These are phyloP conservation scores for Apamea crenata DNA, from an alignment of 2,888 invertebrate species.

Conservation along the genomic window DNA sequence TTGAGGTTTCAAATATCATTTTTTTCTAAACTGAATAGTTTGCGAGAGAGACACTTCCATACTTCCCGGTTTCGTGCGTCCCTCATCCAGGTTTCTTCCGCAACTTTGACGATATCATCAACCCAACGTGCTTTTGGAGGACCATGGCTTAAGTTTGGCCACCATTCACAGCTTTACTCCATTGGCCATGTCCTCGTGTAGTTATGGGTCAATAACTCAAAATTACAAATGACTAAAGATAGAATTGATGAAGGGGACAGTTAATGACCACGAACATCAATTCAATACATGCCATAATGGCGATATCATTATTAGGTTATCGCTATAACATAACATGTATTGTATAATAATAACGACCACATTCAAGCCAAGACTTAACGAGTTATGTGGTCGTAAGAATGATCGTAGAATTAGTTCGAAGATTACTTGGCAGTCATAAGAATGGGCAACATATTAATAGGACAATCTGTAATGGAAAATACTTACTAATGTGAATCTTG, in stretches of 20 bases:
- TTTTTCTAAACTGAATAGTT: too few species aligned
- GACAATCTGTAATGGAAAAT: neutral
- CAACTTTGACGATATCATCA: too few species aligned
- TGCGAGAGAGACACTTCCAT: too few species aligned
- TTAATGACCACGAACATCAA: constrained; percentile 24
- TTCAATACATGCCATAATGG: constrained; percentile 32
- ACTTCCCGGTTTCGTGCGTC: too few species aligned
- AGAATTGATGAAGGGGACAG: constrained; percentile 20
- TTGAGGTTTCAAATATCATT: too few species aligned
- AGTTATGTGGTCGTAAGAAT: constrained; percentile 12
- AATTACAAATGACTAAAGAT: constrained; percentile 14
- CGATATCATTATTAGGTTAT: constrained; percentile 4
- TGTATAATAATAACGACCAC: constrained; percentile 33
- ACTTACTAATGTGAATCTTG: neutral
- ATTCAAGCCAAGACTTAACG: constrained; percentile 17
- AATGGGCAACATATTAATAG: neutral
- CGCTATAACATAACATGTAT: constrained; percentile 6
- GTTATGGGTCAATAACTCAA: neutral
- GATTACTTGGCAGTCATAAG: constrained; percentile 5
- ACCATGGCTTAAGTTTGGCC: neutral
- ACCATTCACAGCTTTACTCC: neutral
- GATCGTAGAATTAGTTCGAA: constrained; percentile 1
- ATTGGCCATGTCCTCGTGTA: too few species aligned
- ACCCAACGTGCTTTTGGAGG: too few species aligned
- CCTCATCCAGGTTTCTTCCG: too few species aligned